A percentile compares a stretch with the other conserved stretches of the same genome.
phyloP scores from a whole-genome alignment of 2,888 invertebrate species.

The Acanthosoma haemorrhoidale region DNA sequence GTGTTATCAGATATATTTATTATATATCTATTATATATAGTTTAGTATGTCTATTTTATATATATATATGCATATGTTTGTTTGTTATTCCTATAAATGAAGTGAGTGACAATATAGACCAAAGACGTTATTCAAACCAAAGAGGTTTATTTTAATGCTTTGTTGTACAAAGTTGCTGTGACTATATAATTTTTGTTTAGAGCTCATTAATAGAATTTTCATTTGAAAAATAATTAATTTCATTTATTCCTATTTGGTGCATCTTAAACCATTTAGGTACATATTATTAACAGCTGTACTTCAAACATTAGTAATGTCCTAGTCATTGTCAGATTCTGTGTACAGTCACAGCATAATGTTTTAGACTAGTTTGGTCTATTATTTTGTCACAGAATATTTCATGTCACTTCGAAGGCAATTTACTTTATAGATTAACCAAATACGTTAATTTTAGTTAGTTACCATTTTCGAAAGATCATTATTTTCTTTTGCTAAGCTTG shows the following conservation, averaged over 20 bases:
- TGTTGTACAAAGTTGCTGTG: slow-evolving; percentile 1
- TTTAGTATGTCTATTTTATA: slow-evolving; percentile 23
- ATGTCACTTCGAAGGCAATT: slow-evolving; percentile 17
- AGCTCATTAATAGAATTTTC: background rate
- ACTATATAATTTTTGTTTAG: background rate
- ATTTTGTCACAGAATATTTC: background rate
- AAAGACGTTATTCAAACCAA: slow-evolving; percentile 21
- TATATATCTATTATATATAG: slow-evolving; percentile 18
- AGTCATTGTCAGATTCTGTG: background rate
- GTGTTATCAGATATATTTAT: slow-evolving; percentile 19
- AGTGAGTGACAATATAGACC: slow-evolving; percentile 25
- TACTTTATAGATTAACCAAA: slow-evolving; percentile 23
- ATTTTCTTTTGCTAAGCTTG: slow-evolving; percentile 1
- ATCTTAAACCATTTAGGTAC: too few species aligned
- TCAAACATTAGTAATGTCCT: background rate
- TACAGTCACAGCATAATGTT: background rate
- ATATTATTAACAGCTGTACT: too few species aligned
- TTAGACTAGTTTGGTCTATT: slow-evolving; percentile 27
- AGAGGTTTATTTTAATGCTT: slow-evolving; percentile 23
- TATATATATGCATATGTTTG: slow-evolving; percentile 15
- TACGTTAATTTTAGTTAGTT: slow-evolving; percentile 28
- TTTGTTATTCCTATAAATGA: slow-evolving; percentile 25
- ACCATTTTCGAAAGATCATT: background rate
- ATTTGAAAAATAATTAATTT: background rate
- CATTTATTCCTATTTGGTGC: too few species aligned